phyloP scores from a whole-genome alignment of 2,797 vertebrate species.

The Spatula versicolor region DNA sequence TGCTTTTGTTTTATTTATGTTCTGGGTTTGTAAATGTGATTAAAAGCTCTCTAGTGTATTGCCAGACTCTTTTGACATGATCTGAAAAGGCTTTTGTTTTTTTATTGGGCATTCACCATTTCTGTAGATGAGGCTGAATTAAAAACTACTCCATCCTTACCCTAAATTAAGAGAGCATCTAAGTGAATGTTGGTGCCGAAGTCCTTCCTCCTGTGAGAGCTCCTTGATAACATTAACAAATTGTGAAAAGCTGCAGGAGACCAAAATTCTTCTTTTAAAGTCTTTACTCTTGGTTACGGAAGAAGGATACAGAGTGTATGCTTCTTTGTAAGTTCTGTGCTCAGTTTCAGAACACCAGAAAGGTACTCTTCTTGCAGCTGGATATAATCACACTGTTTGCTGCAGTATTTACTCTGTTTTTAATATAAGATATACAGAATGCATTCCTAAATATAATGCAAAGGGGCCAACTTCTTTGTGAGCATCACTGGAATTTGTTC shows the following conservation, averaged over 20 bases:
- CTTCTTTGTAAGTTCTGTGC: not conserved
- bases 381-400: not conserved
- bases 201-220: not conserved
- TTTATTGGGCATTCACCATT: not conserved
- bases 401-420: not conserved
- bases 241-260: not conserved
- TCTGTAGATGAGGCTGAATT: not conserved
- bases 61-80: not conserved
- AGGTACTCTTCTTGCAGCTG: not conserved
- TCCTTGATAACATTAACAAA: not conserved
- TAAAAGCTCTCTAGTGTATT: not conserved
- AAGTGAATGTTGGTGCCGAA: not conserved
- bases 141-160: not conserved
- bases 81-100: not conserved
- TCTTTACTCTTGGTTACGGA: not conserved
- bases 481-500: not conserved
- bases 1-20: not conserved
- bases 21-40: not conserved
- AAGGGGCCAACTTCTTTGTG: not conserved
- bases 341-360: not conserved
- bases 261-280: not conserved
- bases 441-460: not conserved
- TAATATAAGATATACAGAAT: not conserved
- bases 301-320: not conserved
- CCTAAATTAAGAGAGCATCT: not conserved